Conservation (phyloP, 2,888 invertebrate genomes). For the Lissonota sp. region DNA sequence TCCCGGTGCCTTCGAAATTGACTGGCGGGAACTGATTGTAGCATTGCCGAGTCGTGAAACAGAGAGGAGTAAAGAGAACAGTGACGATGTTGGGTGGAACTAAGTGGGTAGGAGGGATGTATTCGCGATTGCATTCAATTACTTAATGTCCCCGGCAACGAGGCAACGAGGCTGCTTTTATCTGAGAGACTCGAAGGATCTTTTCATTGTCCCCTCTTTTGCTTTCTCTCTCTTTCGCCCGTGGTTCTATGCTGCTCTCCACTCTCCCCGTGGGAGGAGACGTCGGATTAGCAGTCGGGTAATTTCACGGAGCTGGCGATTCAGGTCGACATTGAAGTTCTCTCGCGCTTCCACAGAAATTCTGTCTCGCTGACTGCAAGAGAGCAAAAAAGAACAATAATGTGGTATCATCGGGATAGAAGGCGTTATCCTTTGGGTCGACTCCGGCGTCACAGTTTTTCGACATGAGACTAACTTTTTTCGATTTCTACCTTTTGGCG, state of each 20-base stretch:
- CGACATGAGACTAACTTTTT: too few species aligned
- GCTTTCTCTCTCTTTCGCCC: not conserved
- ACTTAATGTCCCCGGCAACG: slow-evolving; percentile 71
- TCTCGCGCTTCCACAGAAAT: slow-evolving; percentile 29
- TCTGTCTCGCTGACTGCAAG: slow-evolving; percentile 30
- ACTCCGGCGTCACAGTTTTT: too few species aligned
- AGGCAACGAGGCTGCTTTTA: slow-evolving; percentile 53
- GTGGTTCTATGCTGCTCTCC: not conserved
- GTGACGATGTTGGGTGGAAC: not conserved
- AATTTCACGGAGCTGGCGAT: slow-evolving; percentile 66
- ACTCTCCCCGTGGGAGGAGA: slow-evolving; percentile 33
- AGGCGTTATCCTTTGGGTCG: not conserved
- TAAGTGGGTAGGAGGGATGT: slow-evolving; percentile 45
- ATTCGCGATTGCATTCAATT: slow-evolving; percentile 75
- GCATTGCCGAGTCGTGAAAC: slow-evolving; percentile 23
- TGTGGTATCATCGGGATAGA: slow-evolving; percentile 16
- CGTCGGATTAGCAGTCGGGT: slow-evolving; percentile 57
- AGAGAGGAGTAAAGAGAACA: slow-evolving; percentile 14
- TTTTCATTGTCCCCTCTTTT: slow-evolving; percentile 2
- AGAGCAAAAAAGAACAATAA: slow-evolving; percentile 9
- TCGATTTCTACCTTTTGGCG: too few species aligned
- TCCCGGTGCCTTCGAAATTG: slow-evolving; percentile 30
- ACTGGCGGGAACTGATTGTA: slow-evolving; percentile 22
- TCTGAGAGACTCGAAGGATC: slow-evolving; percentile 52
- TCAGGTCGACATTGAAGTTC: slow-evolving; percentile 59